Percentiles rank a stretch among this genome's conserved stretches.
phyloP scores from a whole-genome alignment of 2,888 invertebrate species.

The Diploptera punctata region DNA sequence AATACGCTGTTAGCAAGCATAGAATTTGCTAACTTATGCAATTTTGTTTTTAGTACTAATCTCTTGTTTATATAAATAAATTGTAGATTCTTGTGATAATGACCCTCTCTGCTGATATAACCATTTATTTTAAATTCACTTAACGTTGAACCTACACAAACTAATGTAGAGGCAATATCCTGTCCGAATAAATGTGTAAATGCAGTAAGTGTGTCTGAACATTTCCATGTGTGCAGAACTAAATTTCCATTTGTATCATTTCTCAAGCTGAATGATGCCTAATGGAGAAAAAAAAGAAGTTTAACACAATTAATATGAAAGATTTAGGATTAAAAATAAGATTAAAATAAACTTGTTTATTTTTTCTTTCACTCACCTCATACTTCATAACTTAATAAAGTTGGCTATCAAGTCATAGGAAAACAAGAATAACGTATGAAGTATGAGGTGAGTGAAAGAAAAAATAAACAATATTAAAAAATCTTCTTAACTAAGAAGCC shows the following conservation, averaged over 20 bases:
- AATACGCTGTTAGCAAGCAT: conserved; percentile 50
- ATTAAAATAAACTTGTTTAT: not conserved
- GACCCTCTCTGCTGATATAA: conserved; percentile 61
- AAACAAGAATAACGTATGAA: too few relatives aligned
- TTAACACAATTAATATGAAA: not conserved
- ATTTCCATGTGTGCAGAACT: conserved; percentile 65
- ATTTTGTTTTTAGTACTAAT: conserved; percentile 59
- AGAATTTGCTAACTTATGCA: conserved; percentile 57
- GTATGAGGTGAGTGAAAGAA: too few relatives aligned
- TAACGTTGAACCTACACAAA: conserved; percentile 53
- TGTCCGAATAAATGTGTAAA: conserved; percentile 58
- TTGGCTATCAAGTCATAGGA: too few relatives aligned
- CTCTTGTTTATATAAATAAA: conserved; percentile 72
- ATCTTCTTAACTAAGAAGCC: too few relatives aligned
- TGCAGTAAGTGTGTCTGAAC: conserved; percentile 61
- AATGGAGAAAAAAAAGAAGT: conserved; percentile 34
- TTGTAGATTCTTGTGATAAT: conserved; percentile 59
- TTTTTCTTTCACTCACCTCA: too few relatives aligned
- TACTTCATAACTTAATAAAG: too few relatives aligned
- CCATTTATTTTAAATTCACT: conserved; percentile 62
- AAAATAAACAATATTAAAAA: too few relatives aligned
- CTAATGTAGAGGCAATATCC: conserved; percentile 53
- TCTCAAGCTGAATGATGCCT: conserved; percentile 69
- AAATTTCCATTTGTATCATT: conserved; percentile 68
- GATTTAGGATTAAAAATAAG: not conserved